Percentiles rank a stretch among this genome's conserved stretches.
Evolutionary conservation across 2,797 vertebrate genomes (phyloP).

Genomic region (Sphenopsis melanotis): DNA sequence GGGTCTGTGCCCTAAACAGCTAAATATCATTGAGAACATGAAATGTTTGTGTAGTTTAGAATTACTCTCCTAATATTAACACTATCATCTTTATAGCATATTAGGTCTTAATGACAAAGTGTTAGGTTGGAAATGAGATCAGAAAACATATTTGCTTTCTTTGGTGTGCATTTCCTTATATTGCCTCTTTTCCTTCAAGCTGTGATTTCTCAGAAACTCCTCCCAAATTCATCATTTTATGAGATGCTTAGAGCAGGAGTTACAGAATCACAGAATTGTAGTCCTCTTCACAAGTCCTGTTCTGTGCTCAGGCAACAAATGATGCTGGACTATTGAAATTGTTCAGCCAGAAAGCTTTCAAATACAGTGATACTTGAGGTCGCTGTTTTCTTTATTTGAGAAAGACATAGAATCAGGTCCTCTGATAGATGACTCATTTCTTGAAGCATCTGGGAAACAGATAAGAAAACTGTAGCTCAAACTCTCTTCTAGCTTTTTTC

Average conservation of each 20-base stretch:
- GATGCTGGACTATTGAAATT: neutral
- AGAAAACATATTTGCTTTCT: neutral
- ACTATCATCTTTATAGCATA: neutral
- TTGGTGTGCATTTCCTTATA: neutral
- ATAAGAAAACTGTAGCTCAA: neutral
- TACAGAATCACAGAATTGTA: neutral
- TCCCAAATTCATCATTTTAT: neutral
- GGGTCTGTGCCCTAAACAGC: accelerated
- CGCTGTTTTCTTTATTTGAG: neutral
- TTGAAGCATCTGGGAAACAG: neutral
- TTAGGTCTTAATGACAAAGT: neutral
- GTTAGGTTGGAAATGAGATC: neutral
- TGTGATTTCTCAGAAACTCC: neutral
- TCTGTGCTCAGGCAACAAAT: neutral
- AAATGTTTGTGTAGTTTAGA: neutral
- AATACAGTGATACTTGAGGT: neutral
- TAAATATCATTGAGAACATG: neutral
- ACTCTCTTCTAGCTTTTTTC: neutral
- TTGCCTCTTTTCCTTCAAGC: neutral
- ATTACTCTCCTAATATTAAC: neutral
- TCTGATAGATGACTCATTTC: neutral
- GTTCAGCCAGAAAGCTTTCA: neutral
- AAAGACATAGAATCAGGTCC: neutral
- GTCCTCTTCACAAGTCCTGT: neutral
- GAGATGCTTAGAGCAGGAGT: neutral